phyloP scores from a whole-genome alignment of 2,113 vertebrate genomes.

The Porphyrio hochstetteri region DNA sequence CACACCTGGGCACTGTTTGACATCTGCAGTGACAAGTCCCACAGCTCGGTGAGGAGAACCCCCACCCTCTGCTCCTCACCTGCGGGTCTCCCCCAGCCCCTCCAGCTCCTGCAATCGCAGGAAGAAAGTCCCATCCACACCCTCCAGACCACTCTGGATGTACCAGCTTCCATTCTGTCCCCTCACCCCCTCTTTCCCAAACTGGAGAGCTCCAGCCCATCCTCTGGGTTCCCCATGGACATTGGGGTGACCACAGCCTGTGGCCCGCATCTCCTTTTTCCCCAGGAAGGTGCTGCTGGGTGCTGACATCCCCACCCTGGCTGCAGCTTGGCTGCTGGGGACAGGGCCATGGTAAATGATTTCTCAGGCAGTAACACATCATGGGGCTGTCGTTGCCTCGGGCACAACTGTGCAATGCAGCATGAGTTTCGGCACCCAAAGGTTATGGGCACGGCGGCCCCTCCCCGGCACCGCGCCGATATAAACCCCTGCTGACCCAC shows the following conservation, averaged over 20 bases:
- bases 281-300: background rate
- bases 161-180: background rate
- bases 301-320: background rate
- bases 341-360: conserved; percentile 20
- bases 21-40: background rate
- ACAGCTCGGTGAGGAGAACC: fast-evolving
- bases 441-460: background rate
- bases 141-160: background rate
- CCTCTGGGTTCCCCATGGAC: background rate
- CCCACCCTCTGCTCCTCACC: fast-evolving
- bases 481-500: background rate
- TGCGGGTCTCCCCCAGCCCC: fast-evolving
- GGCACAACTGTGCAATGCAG: background rate
- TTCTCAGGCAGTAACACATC: conserved; percentile 3
- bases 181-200: background rate
- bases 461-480: background rate
- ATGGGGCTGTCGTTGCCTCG: background rate
- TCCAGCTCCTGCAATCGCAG: background rate
- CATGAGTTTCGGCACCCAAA: background rate
- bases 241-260: background rate
- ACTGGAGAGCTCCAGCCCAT: background rate
- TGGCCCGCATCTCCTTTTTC: background rate
- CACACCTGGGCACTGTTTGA: background rate
- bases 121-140: background rate
- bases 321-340: background rate